Evolutionary conservation across 2,888 invertebrate species (phyloP), one percentile per base, ranked within the genome.

Genomic region (Timema cristinae): DNA sequence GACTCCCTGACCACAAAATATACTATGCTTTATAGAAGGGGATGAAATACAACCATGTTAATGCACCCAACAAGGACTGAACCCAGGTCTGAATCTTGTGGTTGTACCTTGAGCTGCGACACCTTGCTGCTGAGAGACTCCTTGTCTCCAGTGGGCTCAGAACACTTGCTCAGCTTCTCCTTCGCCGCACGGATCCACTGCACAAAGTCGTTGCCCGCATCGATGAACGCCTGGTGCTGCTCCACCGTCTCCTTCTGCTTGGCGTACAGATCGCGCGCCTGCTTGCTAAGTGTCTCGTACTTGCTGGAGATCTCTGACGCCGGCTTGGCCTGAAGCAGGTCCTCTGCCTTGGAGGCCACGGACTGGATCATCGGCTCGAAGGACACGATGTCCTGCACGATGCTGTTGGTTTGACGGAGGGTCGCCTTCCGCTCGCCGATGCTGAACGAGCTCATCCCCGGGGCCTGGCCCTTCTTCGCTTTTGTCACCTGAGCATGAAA

Each of bases 331-430:
- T 95, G 94, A 83, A 93, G 92, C 77, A 97, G 85, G 83, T 95
- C 95, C 77, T 94, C 94, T 75, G 96, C 97, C 85, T 97, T 97
- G 70, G 92, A 93, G 71, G 94, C 91, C 59, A 97, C 95, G 63
- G 96, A 96, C 82, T 96, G 95, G 78, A 97, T 95, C 94, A 97
- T 96, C 69, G 97, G 97, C 82, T 97, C 96, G 83, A 97, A 95
- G 70, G 96, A 94, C 76, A 95, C 94, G 80, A 97, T 97, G 83
- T 98, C 97, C 84, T 97, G 96, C 63, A 97, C 95, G 80, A 97
- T 94, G 82, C 94, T 95, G 84, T 95, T 94, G 72, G 95, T 95
- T 84, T 94, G 93, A 77, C 95, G 87, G 66, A 96, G 86, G 78
- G 91, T 93, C 7, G 95, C 95, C 83, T 94, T 95, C 71, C 94